A percentile compares a stretch with the other conserved stretches of the same genome.
phyloP scores from a whole-genome alignment of 2,797 vertebrate species.

The Pogoniulus pusillus region DNA sequence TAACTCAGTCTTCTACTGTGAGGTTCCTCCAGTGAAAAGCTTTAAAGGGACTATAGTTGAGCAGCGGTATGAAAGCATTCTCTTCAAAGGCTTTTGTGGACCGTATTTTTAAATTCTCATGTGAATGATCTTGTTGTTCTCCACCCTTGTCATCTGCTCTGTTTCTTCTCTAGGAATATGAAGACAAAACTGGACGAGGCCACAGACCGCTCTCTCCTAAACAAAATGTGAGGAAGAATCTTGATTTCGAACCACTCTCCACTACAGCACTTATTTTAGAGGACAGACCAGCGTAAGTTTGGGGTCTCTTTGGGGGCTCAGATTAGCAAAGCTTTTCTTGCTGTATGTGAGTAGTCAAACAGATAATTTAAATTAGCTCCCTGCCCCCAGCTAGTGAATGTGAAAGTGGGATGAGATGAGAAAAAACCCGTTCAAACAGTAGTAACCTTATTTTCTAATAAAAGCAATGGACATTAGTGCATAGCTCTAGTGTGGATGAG shows the following conservation, averaged over 20 bases:
- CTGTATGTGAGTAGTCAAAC: not conserved
- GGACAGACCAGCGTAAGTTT: conserved; percentile 91
- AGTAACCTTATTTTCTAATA: not conserved
- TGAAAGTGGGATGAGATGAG: not conserved
- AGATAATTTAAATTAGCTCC: not conserved
- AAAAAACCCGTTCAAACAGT: not conserved
- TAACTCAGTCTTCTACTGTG: not conserved
- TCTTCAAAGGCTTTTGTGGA: not conserved
- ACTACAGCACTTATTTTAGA: conserved; percentile 96
- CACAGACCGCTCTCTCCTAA: conserved; percentile 87
- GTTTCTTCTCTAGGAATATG: conserved; percentile 87
- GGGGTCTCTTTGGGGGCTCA: not conserved
- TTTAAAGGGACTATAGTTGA: not conserved
- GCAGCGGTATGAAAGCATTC: not conserved
- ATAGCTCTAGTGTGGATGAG: not conserved
- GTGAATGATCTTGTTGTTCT: not conserved
- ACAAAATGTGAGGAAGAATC: conserved; percentile 91
- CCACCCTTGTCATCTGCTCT: not conserved
- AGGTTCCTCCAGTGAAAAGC: not conserved
- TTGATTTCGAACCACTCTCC: conserved; percentile 93
- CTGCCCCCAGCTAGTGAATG: not conserved
- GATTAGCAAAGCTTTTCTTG: not conserved
- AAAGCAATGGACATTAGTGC: not conserved
- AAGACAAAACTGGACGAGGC: conserved; percentile 87
- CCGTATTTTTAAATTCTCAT: not conserved